These are phyloP conservation scores for Camelus dromedarius DNA, from an alignment of 2,113 vertebrate genomes.

Conservation along the genomic window DNA sequence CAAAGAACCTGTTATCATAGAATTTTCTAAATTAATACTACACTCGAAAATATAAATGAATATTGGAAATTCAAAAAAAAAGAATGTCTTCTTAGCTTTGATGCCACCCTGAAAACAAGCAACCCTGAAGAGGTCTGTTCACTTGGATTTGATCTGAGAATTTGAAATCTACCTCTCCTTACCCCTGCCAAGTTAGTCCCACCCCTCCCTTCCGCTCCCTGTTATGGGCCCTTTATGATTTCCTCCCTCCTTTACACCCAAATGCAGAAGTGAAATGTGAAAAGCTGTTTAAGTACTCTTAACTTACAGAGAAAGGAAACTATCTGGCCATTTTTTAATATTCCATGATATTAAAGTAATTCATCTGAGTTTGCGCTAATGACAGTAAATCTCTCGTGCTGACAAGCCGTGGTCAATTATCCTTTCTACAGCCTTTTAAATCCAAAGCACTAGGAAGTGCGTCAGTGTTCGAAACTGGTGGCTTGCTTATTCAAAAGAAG, in stretches of 20 bases:
- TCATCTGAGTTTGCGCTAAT: slow-evolving; percentile 75
- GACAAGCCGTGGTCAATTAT: slow-evolving; percentile 81
- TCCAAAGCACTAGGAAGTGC: slow-evolving; percentile 16
- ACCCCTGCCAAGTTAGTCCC: slow-evolving; percentile 16
- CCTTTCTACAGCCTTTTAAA: slow-evolving; percentile 76
- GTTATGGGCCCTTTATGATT: not conserved
- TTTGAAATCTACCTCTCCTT: slow-evolving; percentile 29
- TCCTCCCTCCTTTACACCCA: slow-evolving; percentile 53
- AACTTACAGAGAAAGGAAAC: slow-evolving; percentile 72
- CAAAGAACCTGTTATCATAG: not conserved
- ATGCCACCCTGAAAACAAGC: not conserved
- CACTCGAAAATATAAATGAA: slow-evolving; percentile 34
- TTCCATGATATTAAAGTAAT: slow-evolving; percentile 82
- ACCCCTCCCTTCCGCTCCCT: not conserved
- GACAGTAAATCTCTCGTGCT: slow-evolving; percentile 77
- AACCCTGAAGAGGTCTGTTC: slow-evolving; percentile 7
- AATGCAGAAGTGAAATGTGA: slow-evolving; percentile 68
- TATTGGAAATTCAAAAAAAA: not conserved
- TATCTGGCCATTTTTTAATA: slow-evolving; percentile 68
- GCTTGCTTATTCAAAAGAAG: slow-evolving; percentile 75
- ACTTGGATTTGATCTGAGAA: slow-evolving; percentile 27
- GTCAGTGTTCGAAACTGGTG: slow-evolving; percentile 58
- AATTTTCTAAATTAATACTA: slow-evolving; percentile 41
- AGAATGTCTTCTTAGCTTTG: not conserved
- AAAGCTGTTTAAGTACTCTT: slow-evolving; percentile 70